A percentile compares a stretch with the other conserved stretches of the same genome.
Conservation (phyloP, 2,113 vertebrate species). For the Lates calcarifer region DNA sequence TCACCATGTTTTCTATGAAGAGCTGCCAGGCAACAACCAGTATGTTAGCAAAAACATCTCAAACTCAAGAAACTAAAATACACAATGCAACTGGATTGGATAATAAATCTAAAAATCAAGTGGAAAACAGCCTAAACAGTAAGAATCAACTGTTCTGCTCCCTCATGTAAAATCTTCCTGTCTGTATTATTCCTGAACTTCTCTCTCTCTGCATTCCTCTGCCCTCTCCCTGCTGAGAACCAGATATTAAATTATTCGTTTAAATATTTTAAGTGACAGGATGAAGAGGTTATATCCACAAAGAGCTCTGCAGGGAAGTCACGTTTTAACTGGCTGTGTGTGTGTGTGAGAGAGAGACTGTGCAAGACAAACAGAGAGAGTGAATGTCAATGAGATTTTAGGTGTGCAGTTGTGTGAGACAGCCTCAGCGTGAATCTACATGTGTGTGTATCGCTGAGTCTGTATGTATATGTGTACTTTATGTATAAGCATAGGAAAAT, state of each 20-base stretch:
- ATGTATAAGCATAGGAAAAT: too few species aligned
- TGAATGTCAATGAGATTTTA: too few species aligned
- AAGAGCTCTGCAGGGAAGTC: conserved; percentile 58
- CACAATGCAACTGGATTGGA: neutral
- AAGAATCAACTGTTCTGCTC: neutral
- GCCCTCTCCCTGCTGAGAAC: conserved; percentile 19
- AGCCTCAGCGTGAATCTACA: too few species aligned
- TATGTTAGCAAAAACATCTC: neutral
- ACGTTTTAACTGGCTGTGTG: conserved; percentile 28
- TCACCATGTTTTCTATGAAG: too few species aligned
- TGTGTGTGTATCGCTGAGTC: neutral
- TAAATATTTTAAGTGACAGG: conserved; percentile 49
- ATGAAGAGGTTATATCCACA: conserved; percentile 65
- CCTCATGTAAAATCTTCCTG: neutral
- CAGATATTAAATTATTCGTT: conserved; percentile 55
- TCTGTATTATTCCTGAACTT: conserved; percentile 2
- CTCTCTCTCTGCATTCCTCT: neutral
- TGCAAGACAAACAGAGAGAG: too few species aligned
- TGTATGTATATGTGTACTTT: neutral
- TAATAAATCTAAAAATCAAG: neutral
- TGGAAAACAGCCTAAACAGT: neutral
- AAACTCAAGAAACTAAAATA: neutral
- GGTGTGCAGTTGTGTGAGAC: too few species aligned
- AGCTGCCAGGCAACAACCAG: neutral
- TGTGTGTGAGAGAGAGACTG: neutral